These are phyloP conservation scores for Nephrotoma appendiculata DNA, from an alignment of 2,888 invertebrate genomes.

Conservation along the genomic window DNA sequence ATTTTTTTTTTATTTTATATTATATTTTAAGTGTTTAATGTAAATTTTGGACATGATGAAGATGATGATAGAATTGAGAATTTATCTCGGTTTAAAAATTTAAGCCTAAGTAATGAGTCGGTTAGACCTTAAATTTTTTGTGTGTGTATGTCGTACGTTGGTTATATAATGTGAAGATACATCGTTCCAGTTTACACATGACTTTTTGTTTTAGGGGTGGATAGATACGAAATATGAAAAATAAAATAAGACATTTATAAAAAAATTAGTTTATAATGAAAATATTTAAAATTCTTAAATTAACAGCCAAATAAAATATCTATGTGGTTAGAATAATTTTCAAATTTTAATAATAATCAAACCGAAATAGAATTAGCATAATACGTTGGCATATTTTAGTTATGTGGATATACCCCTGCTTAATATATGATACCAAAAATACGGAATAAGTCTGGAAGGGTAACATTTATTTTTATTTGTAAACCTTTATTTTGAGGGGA, in stretches of 20 bases:
- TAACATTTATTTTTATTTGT: too few species aligned
- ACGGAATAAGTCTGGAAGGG: too few species aligned
- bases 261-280: background rate
- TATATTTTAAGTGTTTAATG: too few species aligned
- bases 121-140: background rate
- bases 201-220: background rate
- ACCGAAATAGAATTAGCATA: background rate
- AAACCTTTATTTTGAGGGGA: too few species aligned
- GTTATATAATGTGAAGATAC: background rate
- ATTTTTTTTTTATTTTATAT: background rate
- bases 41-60: background rate
- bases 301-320: background rate
- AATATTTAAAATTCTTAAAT: background rate
- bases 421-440: too few species aligned
- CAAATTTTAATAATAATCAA: background rate
- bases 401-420: background rate
- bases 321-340: background rate
- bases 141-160: background rate
- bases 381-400: background rate
- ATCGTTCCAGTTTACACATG: background rate
- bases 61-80: background rate
- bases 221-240: background rate
- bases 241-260: background rate
- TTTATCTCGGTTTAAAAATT: background rate
- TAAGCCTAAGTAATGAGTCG: background rate